Base-by-base conservation (phyloP, 2,113 vertebrate species). In the Neodontobutis hainanensis region DNA sequence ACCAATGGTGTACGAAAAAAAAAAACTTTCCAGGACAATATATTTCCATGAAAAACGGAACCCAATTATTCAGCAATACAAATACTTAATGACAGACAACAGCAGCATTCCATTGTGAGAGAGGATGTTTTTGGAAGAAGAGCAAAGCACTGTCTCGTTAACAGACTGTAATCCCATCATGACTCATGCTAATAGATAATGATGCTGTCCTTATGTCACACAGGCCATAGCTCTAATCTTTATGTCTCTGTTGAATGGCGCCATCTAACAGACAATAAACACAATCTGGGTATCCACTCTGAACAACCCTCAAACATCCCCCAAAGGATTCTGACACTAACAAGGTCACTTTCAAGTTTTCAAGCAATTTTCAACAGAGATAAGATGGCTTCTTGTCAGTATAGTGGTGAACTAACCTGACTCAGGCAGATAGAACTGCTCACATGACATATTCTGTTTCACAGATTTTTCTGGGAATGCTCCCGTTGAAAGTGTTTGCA, bases 171-270 rank as follows among this genome's bases (percentile, higher is more conserved):
- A 84, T 81, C 75, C 72, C 44, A 78, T 78, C 78, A 68, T 44
- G 66, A 73, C 43, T 65, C 63, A 78, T 68, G 68, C 59, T 77
- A 81, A 83, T 72, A 81, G 69, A 81, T 83, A 60, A 69, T 57
- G 69, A 71, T 63, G 66, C 56, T 36, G 63, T 62, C 73, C 58
- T 48, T 4, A 32, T 12, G 3, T 47, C 64, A 78, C 67, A 75
- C 65, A 65, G 66, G 61, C 45, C 9, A 42, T 1, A 4, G 42
- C 35, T 67, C 57, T 71, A 68, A 80, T 85, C 79, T 48, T n/a
- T 50, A 61, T 45, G 51, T 46, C 35, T 50, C 16, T 61, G 8
- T 14, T 36, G 45, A 47, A 44, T n/a, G 14, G 69, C 45, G 58
- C 57, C 47, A 58, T 44, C 9, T 11, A 59, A n/a, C 19, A 8